Conservation (phyloP, 2,113 vertebrate genomes). For the Peromyscus californicus region DNA sequence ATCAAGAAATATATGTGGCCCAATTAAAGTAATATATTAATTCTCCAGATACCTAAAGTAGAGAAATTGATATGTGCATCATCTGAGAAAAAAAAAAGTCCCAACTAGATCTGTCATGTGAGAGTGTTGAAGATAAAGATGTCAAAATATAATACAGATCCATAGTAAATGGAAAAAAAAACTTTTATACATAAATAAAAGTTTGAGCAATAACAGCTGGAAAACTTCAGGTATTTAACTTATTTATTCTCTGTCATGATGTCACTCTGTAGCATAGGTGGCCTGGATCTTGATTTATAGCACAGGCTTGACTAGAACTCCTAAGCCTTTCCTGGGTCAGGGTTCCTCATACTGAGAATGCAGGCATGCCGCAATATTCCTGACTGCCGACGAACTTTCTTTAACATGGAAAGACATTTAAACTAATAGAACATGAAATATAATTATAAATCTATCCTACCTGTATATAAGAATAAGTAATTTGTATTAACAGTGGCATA, state of each 20-base stretch:
- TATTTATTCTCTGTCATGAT: background rate
- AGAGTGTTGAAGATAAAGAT: background rate
- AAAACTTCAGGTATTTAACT: background rate
- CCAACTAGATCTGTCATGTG: background rate
- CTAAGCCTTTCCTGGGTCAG: background rate
- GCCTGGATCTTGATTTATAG: background rate
- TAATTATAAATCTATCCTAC: background rate
- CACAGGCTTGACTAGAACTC: background rate
- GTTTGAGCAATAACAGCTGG: background rate
- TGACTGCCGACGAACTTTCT: background rate
- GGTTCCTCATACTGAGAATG: background rate
- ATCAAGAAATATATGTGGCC: background rate
- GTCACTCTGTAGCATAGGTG: too few species aligned
- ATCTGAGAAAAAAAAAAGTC: background rate
- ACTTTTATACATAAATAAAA: background rate
- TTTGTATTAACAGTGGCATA: background rate
- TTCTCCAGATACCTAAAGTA: background rate
- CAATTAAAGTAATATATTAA: background rate
- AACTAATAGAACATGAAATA: too few species aligned
- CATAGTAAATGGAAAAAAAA: background rate
- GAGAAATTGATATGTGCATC: background rate
- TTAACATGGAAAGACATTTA: background rate
- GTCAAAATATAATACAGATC: background rate
- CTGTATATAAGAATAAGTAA: background rate
- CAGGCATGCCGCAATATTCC: fast-evolving